Evolutionary conservation across 2,113 vertebrate genomes (phyloP).

Genomic region (Gobio gobio): DNA sequence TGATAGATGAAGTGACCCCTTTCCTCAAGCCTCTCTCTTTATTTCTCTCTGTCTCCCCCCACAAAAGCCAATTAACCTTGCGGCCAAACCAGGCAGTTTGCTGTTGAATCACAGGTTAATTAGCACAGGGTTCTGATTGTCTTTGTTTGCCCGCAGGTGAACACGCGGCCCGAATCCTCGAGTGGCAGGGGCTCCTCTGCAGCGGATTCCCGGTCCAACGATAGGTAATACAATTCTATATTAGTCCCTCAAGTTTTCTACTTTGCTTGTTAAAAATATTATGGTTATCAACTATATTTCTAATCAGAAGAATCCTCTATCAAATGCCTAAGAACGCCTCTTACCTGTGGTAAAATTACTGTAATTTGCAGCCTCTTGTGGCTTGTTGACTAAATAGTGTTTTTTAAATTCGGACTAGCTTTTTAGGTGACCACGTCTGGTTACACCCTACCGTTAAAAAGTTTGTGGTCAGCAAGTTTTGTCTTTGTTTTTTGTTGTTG

Average conservation of each 20-base stretch:
- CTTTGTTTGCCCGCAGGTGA: conserved; percentile 85
- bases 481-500: too few relatives aligned
- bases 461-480: too few relatives aligned
- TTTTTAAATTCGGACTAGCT: too few relatives aligned
- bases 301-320: not conserved
- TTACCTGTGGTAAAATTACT: too few relatives aligned
- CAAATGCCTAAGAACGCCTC: too few relatives aligned
- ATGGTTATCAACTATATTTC: not conserved
- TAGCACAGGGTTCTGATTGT: conserved; percentile 55
- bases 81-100: conserved; percentile 50
- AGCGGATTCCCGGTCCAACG: conserved; percentile 87
- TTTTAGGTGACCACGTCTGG: too few relatives aligned
- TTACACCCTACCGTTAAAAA: too few relatives aligned
- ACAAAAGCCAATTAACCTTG: conserved; percentile 61
- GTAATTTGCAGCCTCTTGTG: too few relatives aligned
- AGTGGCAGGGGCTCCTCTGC: conserved; percentile 79
- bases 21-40: conserved; percentile 37
- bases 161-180: conserved; percentile 87
- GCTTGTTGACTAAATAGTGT: too few relatives aligned
- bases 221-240: conserved; percentile 79
- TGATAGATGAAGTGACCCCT: conserved; percentile 42
- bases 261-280: not conserved
- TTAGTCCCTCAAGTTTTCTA: not conserved
- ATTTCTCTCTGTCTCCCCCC: conserved; percentile 10
- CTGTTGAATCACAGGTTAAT: conserved; percentile 68